Conservation (phyloP, 1,140 invertebrate species). For the Cydia splendana region DNA sequence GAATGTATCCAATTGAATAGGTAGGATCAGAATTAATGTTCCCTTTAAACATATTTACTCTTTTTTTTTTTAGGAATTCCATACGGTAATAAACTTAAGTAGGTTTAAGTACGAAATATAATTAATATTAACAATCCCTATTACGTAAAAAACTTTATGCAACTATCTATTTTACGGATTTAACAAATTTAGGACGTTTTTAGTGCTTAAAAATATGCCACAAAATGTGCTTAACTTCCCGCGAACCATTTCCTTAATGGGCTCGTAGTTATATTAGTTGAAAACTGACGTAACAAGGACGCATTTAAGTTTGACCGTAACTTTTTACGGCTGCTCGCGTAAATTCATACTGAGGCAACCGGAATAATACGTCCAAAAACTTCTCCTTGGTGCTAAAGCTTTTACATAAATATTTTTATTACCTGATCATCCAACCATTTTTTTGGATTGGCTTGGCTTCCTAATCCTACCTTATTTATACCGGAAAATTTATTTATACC, state of each 20-base stretch:
- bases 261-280: slow-evolving; percentile 41
- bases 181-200: not conserved
- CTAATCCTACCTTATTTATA: too few species aligned
- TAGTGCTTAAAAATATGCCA: not conserved
- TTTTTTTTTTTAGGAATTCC: too few species aligned
- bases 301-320: slow-evolving; percentile 58
- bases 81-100: too few species aligned
- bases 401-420: not conserved
- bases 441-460: too few species aligned
- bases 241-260: slow-evolving; percentile 26
- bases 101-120: too few species aligned
- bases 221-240: slow-evolving; percentile 22
- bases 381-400: not conserved
- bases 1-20: slow-evolving; percentile 6
- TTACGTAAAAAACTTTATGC: slow-evolving; percentile 36
- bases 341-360: slow-evolving; percentile 38
- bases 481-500: too few species aligned
- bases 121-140: too few species aligned
- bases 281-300: slow-evolving; percentile 51
- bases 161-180: slow-evolving; percentile 40
- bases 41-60: too few species aligned
- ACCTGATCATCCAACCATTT: too few species aligned
- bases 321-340: slow-evolving; percentile 52
- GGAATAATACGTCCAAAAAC: not conserved
- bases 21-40: slow-evolving; percentile 37